Conservation (phyloP, 2,797 vertebrate genomes). For the Chelmon rostratus region DNA sequence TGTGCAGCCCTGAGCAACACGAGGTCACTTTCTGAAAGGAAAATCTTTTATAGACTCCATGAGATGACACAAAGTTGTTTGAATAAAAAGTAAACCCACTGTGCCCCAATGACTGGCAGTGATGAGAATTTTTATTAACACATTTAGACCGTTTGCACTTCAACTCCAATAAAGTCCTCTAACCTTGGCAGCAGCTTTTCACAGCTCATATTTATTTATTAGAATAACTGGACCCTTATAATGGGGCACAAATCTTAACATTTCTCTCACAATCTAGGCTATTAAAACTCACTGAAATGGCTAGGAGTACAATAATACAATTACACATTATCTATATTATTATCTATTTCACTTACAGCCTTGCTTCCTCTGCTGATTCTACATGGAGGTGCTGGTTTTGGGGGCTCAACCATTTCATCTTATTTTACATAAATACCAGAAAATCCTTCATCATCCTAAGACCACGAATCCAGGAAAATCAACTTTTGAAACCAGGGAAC, state of each 20-base stretch:
- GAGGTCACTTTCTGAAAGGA: constrained; percentile 53
- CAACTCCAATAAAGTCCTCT: constrained; percentile 23
- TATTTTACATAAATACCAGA: neutral
- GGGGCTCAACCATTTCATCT: neutral
- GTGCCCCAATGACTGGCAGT: constrained; percentile 24
- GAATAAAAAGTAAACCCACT: constrained; percentile 48
- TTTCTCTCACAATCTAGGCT: neutral
- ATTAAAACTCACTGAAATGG: neutral
- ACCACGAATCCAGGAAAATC: constrained; percentile 19
- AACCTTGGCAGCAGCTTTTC: constrained; percentile 31
- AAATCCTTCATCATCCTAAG: neutral
- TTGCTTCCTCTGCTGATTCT: neutral
- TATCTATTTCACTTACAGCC: neutral
- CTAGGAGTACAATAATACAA: neutral
- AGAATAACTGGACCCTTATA: neutral
- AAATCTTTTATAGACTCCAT: constrained; percentile 47
- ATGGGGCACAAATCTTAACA: neutral
- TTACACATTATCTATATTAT: neutral
- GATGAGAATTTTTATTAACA: constrained; percentile 51
- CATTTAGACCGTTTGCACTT: constrained; percentile 33
- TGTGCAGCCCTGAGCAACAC: constrained; percentile 2
- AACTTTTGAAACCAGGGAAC: neutral
- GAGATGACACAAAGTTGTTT: constrained; percentile 49
- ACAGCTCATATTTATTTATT: constrained; percentile 30
- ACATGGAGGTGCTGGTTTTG: neutral